phyloP scores from a whole-genome alignment of 2,113 vertebrate species.

The Apodemus sylvaticus region DNA sequence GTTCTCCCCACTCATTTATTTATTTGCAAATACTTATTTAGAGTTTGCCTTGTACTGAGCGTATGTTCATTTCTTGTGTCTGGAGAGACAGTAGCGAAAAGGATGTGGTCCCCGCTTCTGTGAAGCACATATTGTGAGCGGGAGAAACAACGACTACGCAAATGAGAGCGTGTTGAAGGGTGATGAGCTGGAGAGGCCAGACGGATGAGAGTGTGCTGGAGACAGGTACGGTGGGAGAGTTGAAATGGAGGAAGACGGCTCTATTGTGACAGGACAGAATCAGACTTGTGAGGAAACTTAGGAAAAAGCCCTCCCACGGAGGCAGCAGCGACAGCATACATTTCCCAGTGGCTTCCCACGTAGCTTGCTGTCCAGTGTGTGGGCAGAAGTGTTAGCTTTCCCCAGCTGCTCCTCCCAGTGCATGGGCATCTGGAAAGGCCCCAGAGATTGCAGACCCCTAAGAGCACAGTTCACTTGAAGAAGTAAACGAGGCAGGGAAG shows the following conservation, averaged over 20 bases:
- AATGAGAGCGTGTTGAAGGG: background rate
- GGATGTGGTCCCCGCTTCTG: background rate
- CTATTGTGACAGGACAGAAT: background rate
- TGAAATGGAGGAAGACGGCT: accelerated
- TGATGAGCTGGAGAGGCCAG: background rate
- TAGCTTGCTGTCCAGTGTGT: background rate
- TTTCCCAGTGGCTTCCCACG: background rate
- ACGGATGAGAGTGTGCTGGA: background rate
- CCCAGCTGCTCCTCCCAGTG: background rate
- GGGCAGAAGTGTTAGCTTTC: too few relatives aligned
- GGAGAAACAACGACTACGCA: background rate
- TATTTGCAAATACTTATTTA: background rate
- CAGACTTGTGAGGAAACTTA: background rate
- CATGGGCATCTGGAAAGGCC: background rate
- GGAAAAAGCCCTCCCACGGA: background rate
- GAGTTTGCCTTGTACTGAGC: background rate
- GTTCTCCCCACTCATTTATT: background rate
- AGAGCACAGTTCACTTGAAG: background rate
- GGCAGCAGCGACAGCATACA: background rate
- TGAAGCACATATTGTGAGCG: background rate
- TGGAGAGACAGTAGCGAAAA: background rate
- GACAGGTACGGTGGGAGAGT: background rate
- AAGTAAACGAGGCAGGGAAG: background rate
- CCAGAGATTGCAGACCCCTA: too few relatives aligned
- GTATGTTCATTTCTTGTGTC: background rate